Conservation (phyloP, 2,888 invertebrate genomes). For the Seira sanloemensis region DNA sequence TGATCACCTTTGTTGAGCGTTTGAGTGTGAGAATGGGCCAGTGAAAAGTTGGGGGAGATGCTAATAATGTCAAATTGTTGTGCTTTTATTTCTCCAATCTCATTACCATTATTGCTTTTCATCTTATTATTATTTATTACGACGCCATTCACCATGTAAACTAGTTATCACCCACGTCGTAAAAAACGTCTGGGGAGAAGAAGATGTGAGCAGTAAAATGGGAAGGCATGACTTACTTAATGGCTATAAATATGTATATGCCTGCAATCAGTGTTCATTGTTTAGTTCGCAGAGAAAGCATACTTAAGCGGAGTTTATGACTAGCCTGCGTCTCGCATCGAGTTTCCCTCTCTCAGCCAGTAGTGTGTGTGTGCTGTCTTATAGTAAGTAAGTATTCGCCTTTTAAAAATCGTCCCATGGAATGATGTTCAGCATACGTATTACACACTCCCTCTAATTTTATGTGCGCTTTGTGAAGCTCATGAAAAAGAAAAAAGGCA, state of each 20-base stretch:
- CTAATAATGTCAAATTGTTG: not conserved
- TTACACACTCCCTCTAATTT: slow-evolving; percentile 21
- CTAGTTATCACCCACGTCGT: not conserved
- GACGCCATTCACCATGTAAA: not conserved
- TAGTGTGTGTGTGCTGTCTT: too few relatives aligned
- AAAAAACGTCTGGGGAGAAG: not conserved
- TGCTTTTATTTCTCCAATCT: not conserved
- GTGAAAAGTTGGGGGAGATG: too few relatives aligned
- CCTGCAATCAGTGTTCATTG: not conserved
- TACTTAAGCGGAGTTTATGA: not conserved
- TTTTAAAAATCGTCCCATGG: not conserved
- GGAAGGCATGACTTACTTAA: not conserved
- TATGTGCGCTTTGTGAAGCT: slow-evolving; percentile 34
- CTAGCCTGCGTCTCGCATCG: not conserved
- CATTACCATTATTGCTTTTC: not conserved
- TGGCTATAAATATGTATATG: not conserved
- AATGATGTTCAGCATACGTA: not conserved
- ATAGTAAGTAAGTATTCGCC: not conserved
- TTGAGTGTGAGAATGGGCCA: too few relatives aligned
- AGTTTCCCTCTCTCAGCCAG: too few relatives aligned
- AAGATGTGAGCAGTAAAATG: too few relatives aligned
- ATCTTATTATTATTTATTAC: not conserved
- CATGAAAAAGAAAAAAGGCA: not conserved
- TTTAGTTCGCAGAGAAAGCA: not conserved
- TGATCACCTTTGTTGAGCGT: too few relatives aligned